These are phyloP conservation scores for Meiosimyza platycephala DNA, from an alignment of 2,888 invertebrate genomes.

Conservation along the genomic window DNA sequence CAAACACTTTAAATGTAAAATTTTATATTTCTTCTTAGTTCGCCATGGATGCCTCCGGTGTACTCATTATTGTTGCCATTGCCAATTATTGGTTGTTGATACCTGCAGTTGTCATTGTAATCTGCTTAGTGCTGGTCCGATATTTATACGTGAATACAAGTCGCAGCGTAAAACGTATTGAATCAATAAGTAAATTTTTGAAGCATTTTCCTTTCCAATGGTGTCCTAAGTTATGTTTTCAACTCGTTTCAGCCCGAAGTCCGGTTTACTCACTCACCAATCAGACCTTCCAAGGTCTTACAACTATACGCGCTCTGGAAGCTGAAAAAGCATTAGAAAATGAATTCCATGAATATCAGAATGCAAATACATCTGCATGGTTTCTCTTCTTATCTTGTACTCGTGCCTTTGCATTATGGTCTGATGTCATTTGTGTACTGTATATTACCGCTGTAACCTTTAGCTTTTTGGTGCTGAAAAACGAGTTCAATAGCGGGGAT, in stretches of 20 bases:
- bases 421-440: constrained; percentile 87
- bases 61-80: constrained; percentile 74
- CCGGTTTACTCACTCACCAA: constrained; percentile 83
- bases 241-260: constrained; percentile 73
- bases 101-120: constrained; percentile 72
- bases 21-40: constrained; percentile 53
- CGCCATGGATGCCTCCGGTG: constrained; percentile 65
- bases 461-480: constrained; percentile 79
- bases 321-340: constrained; percentile 73
- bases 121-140: constrained; percentile 72
- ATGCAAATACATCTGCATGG: constrained; percentile 81
- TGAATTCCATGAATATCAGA: constrained; percentile 75
- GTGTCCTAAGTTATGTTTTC: neutral
- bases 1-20: neutral
- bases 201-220: neutral
- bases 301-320: constrained; percentile 79
- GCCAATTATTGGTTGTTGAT: constrained; percentile 74
- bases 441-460: constrained; percentile 89
- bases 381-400: constrained; percentile 86
- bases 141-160: constrained; percentile 70
- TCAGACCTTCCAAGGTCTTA: constrained; percentile 80
- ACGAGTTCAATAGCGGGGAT: constrained; percentile 70
- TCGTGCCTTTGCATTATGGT: constrained; percentile 92
- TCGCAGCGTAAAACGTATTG: constrained; percentile 69
- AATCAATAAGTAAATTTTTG: constrained; percentile 63